phyloP scores from a whole-genome alignment of 2,797 vertebrate species.

The Parambassis ranga region DNA sequence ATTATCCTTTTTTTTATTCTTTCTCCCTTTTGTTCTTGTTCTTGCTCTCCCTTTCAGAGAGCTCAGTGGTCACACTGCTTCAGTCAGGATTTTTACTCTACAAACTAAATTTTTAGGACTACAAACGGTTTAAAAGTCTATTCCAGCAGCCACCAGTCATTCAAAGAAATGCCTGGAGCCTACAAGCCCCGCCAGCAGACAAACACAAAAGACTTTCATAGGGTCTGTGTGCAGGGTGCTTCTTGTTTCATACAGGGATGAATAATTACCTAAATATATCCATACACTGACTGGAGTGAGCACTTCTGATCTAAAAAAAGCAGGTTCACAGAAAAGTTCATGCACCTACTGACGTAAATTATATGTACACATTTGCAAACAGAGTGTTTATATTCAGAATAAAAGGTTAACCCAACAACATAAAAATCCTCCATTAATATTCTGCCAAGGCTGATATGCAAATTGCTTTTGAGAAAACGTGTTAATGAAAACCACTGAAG shows the following conservation, averaged over 20 bases:
- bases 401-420: background rate
- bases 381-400: background rate
- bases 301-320: background rate
- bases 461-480: background rate
- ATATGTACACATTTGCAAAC: background rate
- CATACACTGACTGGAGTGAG: background rate
- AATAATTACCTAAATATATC: slow-evolving; percentile 33
- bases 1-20: slow-evolving; percentile 9
- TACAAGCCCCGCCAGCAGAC: slow-evolving; percentile 21
- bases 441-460: background rate
- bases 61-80: slow-evolving; percentile 22
- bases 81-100: slow-evolving; percentile 42
- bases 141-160: slow-evolving; percentile 32
- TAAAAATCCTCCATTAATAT: background rate
- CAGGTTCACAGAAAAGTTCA: no score
- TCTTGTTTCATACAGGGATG: slow-evolving; percentile 5
- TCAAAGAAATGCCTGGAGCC: slow-evolving; percentile 46
- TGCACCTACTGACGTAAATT: background rate
- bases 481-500: slow-evolving; percentile 4
- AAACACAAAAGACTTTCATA: slow-evolving; percentile 17
- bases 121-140: slow-evolving; percentile 44
- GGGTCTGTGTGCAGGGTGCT: background rate
- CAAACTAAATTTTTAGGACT: no score
- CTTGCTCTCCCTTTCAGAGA: background rate
- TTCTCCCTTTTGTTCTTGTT: slow-evolving; percentile 20